Base-by-base conservation (phyloP, 2,888 invertebrate genomes). In the Leptothorax acervorum region DNA sequence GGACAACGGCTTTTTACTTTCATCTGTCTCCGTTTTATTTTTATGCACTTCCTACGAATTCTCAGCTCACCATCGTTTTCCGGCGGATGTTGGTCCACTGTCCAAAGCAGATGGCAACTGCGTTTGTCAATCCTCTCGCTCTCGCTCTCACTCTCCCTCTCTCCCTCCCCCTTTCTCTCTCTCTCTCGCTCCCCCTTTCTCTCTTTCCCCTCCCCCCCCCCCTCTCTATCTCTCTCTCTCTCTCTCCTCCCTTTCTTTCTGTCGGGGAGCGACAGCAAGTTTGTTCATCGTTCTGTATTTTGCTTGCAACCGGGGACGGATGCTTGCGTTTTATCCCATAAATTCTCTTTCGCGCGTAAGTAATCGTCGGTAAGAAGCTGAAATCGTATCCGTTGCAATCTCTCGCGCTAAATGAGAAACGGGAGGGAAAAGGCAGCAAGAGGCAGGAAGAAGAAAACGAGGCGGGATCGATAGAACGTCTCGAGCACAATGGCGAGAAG, bases 401-500 rank as follows among this genome's bases (percentile, higher is more conserved):
- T 79, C 79, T 82, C 84, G 31, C 82, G 63, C 55, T 53, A 39
- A 66, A 60, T 51, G 51, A 35, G 70, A 84, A 65, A 84, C 66
- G 60, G 63, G 39, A 63, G 48, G 48, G n/a, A 51, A n/a, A 53
- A 48, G 39, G 68, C 18, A 55, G 68, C 45, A 76, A 81, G 86
- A 71, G 35, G 73, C 68, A 78, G 85, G 86, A 88, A 81, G 85
- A 85, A 87, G 84, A 82, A 84, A 82, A 84, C 76, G 84, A 83
- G 81, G 71, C 60, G 85, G 87, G 88, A 91, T 90, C 91, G 88
- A 91, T 91, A 88, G 86, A 86, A 88, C 87, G 89, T 92, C 87
- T 85, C 71, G 83, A 84, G 86, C 75, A 90, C 90, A 91, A 91
- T 92, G 83, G 89, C 84, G 86, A 85, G 71, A 83, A 86, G 83